These are phyloP conservation scores for Entomobrya multifasciata DNA, from an alignment of 2,888 invertebrate genomes.

Conservation along the genomic window DNA sequence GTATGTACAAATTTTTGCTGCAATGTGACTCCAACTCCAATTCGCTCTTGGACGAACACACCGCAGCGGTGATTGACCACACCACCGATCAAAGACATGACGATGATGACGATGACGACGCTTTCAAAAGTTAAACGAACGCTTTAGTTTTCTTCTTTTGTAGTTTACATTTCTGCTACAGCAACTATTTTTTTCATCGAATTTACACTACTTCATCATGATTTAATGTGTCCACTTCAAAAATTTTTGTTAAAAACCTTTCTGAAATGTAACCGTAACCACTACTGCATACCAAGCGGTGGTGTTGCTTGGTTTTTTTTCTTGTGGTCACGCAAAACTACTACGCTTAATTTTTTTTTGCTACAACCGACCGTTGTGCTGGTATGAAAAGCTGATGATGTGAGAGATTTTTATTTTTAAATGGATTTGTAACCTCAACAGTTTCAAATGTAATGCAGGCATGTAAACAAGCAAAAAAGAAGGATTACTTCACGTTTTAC, in stretches of 20 bases:
- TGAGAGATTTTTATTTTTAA: too few species aligned
- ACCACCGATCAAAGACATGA: slow-evolving; percentile 55
- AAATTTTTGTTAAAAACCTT: too few species aligned
- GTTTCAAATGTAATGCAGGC: not conserved
- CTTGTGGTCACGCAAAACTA: not conserved
- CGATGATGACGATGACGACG: not conserved
- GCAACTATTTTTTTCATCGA: not conserved
- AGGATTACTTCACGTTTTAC: not conserved
- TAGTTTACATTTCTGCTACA: not conserved
- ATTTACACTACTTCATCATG: not conserved
- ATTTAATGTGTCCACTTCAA: not conserved
- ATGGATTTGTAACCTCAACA: too few species aligned
- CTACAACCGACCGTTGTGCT: too few species aligned
- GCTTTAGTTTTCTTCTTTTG: not conserved
- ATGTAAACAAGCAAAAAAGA: too few species aligned
- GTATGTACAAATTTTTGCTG: too few species aligned
- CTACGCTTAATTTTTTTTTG: too few species aligned
- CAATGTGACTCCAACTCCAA: slow-evolving; percentile 45
- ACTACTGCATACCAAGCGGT: too few species aligned
- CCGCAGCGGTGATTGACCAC: slow-evolving; percentile 72
- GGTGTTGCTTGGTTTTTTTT: too few species aligned
- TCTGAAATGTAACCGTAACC: too few species aligned
- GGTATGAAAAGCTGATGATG: too few species aligned
- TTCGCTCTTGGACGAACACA: slow-evolving; percentile 61
- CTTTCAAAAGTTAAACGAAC: not conserved